Base-by-base conservation (phyloP, 2,797 vertebrate species). In the Cossypha niveicapilla region DNA sequence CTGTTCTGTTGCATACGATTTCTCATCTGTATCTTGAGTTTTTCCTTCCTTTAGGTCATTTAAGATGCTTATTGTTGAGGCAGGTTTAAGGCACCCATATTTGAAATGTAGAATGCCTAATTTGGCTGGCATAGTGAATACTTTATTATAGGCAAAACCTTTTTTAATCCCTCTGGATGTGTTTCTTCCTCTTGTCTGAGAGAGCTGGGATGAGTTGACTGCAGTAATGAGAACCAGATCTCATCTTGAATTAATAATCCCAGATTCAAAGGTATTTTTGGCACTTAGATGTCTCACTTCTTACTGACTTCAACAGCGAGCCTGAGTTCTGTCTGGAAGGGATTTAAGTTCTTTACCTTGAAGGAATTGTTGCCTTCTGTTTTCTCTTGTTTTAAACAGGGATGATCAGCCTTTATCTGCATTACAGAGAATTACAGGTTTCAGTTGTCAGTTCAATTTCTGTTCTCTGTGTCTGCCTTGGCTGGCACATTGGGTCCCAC, bases 241-340 rank as follows among this genome's bases (percentile, higher is more conserved):
- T 88, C 81, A 50, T 77, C 65, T 92, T 94, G 81, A 89, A 80
- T 92, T 88, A 90, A 92, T 95, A 90, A 92, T 94, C 50, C 65
- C 42, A 25, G 71, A 84, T 87, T 86, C 80, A 70, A 42, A 89
- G 81, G 87, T 96, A 58, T 66, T 92, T 87, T 89, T 1, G 3
- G 87, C 81, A 50, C 35, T 94, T 28, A 7, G 42, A 65, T 73
- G n/a, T 61, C 72, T 88, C 35, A 44, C 53, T 79, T 91, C 67
- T 37, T 86, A 70, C 6, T 74, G 34, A 45, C 74, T 89, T 79
- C 53, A 63, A 2, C 47, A 32, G 34, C 6, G 1, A 56, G 27
- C 54, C 30, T 42, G 25, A 42, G 30, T 68, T 63, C 71, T 81
- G 19, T 68, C 66, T 87, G 81, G 23, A 77, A 71, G 67, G 63